Conservation (phyloP, 2,888 invertebrate species). For the Dicranocentrus wangi region DNA sequence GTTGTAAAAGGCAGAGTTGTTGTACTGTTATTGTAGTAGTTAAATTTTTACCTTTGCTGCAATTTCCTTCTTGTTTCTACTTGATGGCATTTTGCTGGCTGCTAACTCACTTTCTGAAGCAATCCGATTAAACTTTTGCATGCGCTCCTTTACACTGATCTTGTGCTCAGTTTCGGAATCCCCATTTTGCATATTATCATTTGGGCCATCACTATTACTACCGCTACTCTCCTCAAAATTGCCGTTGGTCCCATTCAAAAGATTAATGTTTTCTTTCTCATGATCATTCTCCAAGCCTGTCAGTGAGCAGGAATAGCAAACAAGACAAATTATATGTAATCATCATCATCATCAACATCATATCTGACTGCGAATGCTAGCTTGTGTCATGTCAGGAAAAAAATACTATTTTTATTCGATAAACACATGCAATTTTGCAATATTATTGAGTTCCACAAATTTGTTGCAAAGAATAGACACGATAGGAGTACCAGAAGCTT, state of each 20-base stretch:
- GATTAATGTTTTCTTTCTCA: constrained; percentile 70
- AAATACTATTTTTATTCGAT: constrained; percentile 34
- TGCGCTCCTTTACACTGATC: constrained; percentile 92
- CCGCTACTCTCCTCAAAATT: constrained; percentile 55
- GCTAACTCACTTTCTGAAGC: constrained; percentile 83
- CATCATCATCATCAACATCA: constrained; percentile 14
- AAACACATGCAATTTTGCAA: background rate
- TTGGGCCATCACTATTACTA: constrained; percentile 44
- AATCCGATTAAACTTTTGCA: constrained; percentile 93
- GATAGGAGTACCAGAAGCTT: no score
- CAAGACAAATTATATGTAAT: constrained; percentile 36
- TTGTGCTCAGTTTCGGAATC: constrained; percentile 76
- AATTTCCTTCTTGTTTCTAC: constrained; percentile 65
- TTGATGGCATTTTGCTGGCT: constrained; percentile 69
- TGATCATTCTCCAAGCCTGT: constrained; percentile 65
- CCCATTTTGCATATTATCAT: constrained; percentile 66
- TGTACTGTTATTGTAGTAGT: no score
- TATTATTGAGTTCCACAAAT: no score
- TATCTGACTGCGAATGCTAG: background rate
- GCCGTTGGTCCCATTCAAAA: constrained; percentile 57
- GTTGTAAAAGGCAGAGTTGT: no score
- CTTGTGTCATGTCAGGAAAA: constrained; percentile 30
- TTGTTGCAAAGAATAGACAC: no score
- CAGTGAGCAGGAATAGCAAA: background rate
- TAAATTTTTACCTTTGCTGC: constrained; percentile 65